These are phyloP conservation scores for Microtus pennsylvanicus DNA, from an alignment of 2,113 vertebrate species.

Conservation along the genomic window DNA sequence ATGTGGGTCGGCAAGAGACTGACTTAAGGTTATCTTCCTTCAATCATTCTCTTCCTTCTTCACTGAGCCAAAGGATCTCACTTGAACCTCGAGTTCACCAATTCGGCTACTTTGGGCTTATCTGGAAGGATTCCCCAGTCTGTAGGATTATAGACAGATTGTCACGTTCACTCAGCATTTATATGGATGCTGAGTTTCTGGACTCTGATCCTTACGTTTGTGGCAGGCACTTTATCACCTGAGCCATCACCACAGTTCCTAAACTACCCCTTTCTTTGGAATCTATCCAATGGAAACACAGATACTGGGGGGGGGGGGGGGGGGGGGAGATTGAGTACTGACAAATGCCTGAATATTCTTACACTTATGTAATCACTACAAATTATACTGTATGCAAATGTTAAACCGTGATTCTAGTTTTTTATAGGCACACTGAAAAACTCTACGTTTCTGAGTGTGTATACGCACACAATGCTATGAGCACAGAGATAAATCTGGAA, in stretches of 20 bases:
- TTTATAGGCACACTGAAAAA: neutral
- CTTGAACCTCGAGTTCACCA: neutral
- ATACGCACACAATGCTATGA: neutral
- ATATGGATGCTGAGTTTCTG: neutral
- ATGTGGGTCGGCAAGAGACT: neutral
- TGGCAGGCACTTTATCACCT: neutral
- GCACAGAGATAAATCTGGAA: neutral
- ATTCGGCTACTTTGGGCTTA: neutral
- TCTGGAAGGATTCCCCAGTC: neutral
- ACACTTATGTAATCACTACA: neutral
- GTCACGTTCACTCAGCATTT: neutral
- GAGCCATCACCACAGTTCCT: neutral
- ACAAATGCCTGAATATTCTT: neutral
- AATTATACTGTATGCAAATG: neutral
- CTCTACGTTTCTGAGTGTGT: neutral
- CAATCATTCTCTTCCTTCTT: neutral
- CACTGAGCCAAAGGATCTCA: neutral
- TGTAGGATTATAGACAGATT: neutral
- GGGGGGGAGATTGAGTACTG: neutral
- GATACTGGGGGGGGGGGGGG: neutral
- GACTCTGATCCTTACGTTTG: neutral
- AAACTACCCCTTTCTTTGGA: slow-evolving; percentile 36
- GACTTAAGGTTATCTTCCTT: neutral
- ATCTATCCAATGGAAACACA: neutral
- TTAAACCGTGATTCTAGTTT: neutral